phyloP scores from a whole-genome alignment of 2,888 invertebrate species.

The Drosophila falleni region DNA sequence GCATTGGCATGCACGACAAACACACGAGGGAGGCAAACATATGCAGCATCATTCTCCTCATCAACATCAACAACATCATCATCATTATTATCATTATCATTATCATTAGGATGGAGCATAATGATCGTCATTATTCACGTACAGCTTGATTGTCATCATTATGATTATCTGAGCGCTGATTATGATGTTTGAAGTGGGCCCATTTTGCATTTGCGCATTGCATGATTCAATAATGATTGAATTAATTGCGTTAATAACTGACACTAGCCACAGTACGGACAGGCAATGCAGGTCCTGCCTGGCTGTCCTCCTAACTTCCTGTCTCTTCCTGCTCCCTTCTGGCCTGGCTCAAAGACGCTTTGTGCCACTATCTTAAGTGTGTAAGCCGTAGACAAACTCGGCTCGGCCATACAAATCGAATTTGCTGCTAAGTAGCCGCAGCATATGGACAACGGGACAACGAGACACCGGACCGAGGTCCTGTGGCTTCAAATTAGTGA shows the following conservation, averaged over 20 bases:
- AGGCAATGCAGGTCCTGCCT: constrained; percentile 15
- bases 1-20: constrained; percentile 74
- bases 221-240: constrained; percentile 85
- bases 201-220: constrained; percentile 80
- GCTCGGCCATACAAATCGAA: constrained; percentile 68
- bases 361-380: constrained; percentile 72
- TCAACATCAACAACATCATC: constrained; percentile 38
- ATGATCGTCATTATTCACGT: constrained; percentile 30
- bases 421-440: constrained; percentile 79
- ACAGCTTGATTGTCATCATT: constrained; percentile 36
- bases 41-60: constrained; percentile 35
- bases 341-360: constrained; percentile 57
- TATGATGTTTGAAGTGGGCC: constrained; percentile 67
- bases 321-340: background rate
- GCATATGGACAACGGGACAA: constrained; percentile 3
- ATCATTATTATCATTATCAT: constrained; percentile 45
- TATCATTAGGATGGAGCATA: constrained; percentile 32
- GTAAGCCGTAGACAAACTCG: constrained; percentile 67
- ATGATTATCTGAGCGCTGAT: constrained; percentile 65
- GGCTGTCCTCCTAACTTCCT: constrained; percentile 31
- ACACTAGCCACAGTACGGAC: constrained; percentile 74
- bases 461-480: constrained; percentile 17
- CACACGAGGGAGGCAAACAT: constrained; percentile 44
- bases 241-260: constrained; percentile 86
- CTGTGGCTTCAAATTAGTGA: constrained; percentile 70